Percentiles rank a stretch among this genome's conserved stretches.
These are phyloP conservation scores for Heliconius hewitsoni DNA, from an alignment of 1,140 invertebrate genomes.

Conservation along the genomic window DNA sequence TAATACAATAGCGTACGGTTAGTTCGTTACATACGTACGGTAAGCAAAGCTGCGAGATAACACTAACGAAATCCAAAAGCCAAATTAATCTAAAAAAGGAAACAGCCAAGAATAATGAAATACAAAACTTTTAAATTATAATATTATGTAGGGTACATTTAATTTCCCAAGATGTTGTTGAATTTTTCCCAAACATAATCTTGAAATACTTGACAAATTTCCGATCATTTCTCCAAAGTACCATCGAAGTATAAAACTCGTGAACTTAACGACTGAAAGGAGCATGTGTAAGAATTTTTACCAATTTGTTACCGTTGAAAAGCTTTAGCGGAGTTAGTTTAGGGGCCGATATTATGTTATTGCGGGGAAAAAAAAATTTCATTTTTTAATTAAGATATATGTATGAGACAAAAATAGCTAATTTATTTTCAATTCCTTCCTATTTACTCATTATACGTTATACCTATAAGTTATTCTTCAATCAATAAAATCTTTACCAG, in stretches of 20 bases:
- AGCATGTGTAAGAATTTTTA: slow-evolving; percentile 73
- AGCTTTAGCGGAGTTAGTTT: slow-evolving; percentile 46
- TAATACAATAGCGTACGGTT: too few relatives aligned
- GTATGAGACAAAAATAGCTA: too few relatives aligned
- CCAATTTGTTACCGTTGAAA: slow-evolving; percentile 65
- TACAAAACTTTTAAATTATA: too few relatives aligned
- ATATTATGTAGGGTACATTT: not conserved
- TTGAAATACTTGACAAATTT: slow-evolving; percentile 50
- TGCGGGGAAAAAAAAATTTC: not conserved
- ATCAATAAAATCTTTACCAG: too few relatives aligned
- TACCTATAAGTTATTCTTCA: too few relatives aligned
- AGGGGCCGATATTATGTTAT: slow-evolving; percentile 32
- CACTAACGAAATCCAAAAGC: too few relatives aligned
- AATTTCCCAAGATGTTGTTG: slow-evolving; percentile 17
- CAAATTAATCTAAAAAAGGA: too few relatives aligned
- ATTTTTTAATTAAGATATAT: not conserved
- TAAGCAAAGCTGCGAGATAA: too few relatives aligned
- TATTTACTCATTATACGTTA: too few relatives aligned
- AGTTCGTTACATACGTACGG: too few relatives aligned
- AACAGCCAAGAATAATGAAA: too few relatives aligned
- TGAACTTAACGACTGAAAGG: slow-evolving; percentile 58
- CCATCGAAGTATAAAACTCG: slow-evolving; percentile 53
- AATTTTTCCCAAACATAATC: slow-evolving; percentile 8
- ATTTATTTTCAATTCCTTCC: too few relatives aligned
- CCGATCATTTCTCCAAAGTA: slow-evolving; percentile 52